Conservation (phyloP, 2,113 vertebrate species). For the Nansenia antarctica region DNA sequence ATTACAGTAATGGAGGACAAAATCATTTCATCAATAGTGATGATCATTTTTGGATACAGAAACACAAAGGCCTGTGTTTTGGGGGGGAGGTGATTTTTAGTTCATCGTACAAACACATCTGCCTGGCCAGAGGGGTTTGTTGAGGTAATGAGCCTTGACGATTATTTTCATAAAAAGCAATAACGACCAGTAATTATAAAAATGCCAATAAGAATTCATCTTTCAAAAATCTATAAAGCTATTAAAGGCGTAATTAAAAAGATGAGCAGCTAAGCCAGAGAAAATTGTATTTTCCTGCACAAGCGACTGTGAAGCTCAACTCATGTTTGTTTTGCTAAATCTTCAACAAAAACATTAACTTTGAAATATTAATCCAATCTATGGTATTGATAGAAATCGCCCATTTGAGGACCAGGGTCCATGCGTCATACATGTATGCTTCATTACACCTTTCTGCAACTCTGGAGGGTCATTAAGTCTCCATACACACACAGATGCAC, state of each 20-base stretch:
- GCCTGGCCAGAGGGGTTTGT: constrained; percentile 68
- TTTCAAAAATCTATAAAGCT: constrained; percentile 84
- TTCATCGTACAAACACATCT: constrained; percentile 65
- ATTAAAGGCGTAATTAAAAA: constrained; percentile 84
- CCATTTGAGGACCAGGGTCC: constrained; percentile 67
- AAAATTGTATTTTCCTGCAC: constrained; percentile 81
- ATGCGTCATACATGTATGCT: constrained; percentile 74
- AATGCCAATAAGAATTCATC: constrained; percentile 84
- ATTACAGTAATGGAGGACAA: too few species aligned
- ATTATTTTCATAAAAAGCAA: constrained; percentile 84
- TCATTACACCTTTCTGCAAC: constrained; percentile 76
- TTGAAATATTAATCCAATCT: constrained; percentile 83
- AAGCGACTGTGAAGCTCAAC: constrained; percentile 76
- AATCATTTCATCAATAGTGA: not conserved
- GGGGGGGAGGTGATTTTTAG: constrained; percentile 60
- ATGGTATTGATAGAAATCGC: constrained; percentile 78
- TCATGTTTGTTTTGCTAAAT: constrained; percentile 80
- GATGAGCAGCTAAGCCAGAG: constrained; percentile 75
- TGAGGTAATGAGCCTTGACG: constrained; percentile 78
- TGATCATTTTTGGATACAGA: not conserved
- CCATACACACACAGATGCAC: constrained; percentile 27
- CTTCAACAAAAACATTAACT: constrained; percentile 82
- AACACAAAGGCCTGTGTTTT: not conserved
- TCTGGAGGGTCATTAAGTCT: constrained; percentile 78
- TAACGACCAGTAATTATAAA: constrained; percentile 83